Evolutionary conservation across 1,140 invertebrate genomes (phyloP), one percentile per base, ranked within the genome.

Genomic region (Pentalonia nigronervosa): DNA sequence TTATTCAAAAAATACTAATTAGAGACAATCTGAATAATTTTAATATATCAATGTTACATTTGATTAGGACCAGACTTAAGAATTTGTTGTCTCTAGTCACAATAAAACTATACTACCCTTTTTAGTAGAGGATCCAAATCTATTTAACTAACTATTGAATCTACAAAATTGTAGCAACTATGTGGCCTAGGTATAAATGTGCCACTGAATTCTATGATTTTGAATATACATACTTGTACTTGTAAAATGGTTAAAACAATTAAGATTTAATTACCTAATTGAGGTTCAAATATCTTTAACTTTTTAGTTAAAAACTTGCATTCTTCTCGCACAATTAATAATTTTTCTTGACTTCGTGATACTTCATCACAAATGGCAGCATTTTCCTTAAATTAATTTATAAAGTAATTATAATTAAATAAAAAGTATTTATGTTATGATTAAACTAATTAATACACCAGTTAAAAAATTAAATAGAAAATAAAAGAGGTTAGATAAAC

Each of bases 291-390:
- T 95, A 97, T 96, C 94, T 96, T 96, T 81, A 97, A 95, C 95
- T 97, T 97, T 94, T 96, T 96, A n/a, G 97, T 95, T 92, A 97
- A 95, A 95, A 97, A 97, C 95, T 97, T 96, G 94, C 97, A 96
- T 95, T 98, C 97, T 95, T 98, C 97, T 95, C 97, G 97, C 3
- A 96, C 96, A 94, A 97, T 95, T 86, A 97, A 95, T 83, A 97
- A 96, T 95, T 97, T 97, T 94, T 97, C 97, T 95, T 98, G 97
- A 94, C 97, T 96, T 95, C 96, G 96, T 21, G 97, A 96, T 76
- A 98, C 97, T 96, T 98, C 97, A 96, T 98, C 97, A 95, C 97
- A 98, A 21, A 98, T 94, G 34, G 97, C 97, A 94, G 97, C 97
- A 96, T 98, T 98, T 95, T 97, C 97, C 97, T 98, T 94, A 60